Evolutionary conservation across 1,140 invertebrate species (phyloP).

Genomic region (Brachionus rotundiformis): DNA sequence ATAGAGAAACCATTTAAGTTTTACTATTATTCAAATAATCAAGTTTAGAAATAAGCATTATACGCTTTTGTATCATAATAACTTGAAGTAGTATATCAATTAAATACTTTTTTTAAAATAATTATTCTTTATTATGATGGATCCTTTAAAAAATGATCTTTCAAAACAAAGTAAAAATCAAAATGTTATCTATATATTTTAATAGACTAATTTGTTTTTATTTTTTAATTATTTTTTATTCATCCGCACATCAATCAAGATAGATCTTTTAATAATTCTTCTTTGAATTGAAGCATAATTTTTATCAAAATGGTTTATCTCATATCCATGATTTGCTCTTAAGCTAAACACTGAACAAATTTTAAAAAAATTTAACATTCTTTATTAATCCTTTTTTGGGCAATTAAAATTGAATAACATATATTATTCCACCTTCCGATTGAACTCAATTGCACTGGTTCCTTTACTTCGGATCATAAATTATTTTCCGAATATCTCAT

Average conservation of each 20-base stretch:
- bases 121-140: too few species aligned
- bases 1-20: too few species aligned
- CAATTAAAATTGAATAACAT: slow-evolving; percentile 6
- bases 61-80: too few species aligned
- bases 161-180: background rate
- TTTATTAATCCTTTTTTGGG: background rate
- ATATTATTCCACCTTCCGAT: background rate
- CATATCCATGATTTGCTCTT: background rate
- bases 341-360: background rate
- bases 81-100: too few species aligned
- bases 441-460: background rate
- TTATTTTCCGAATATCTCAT: slow-evolving; percentile 14
- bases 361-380: background rate
- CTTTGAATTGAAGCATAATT: background rate
- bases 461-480: background rate
- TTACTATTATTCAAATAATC: too few species aligned
- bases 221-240: background rate
- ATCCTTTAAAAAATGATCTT: background rate
- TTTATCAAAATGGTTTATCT: background rate
- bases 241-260: background rate
- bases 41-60: too few species aligned
- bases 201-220: background rate
- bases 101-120: too few species aligned
- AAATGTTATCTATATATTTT: background rate
- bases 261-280: background rate